These are phyloP conservation scores for Cyprinodon tularosa DNA, from an alignment of 2,113 vertebrate species.

Conservation along the genomic window DNA sequence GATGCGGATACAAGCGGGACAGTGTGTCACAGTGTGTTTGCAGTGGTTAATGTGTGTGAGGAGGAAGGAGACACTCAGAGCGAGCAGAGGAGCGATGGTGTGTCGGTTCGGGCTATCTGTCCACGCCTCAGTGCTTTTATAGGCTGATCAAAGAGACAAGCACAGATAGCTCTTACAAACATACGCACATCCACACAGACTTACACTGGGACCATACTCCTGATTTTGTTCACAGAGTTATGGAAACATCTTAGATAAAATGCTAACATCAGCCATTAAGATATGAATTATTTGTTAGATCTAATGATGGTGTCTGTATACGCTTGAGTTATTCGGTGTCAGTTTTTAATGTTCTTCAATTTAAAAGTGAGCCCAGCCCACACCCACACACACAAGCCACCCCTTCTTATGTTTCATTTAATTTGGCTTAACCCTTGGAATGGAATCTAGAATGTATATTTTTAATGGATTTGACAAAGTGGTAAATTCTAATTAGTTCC, in stretches of 20 bases:
- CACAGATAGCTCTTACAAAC: slow-evolving; percentile 57
- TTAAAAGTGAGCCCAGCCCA: background rate
- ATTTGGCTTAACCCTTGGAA: background rate
- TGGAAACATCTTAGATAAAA: slow-evolving; percentile 53
- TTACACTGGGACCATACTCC: slow-evolving; percentile 11
- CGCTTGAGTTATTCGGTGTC: slow-evolving; percentile 32
- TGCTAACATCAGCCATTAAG: slow-evolving; percentile 70
- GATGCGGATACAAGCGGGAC: slow-evolving; percentile 35
- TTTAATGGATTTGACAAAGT: background rate
- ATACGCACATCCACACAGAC: slow-evolving; percentile 20
- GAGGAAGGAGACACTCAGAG: slow-evolving; percentile 34
- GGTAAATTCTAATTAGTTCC: background rate
- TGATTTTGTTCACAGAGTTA: slow-evolving; percentile 53
- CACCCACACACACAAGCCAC: background rate
- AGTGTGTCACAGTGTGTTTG: slow-evolving; percentile 51
- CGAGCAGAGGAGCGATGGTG: slow-evolving; percentile 52
- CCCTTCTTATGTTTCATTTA: background rate
- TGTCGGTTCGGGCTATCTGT: slow-evolving; percentile 63
- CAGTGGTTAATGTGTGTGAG: slow-evolving; percentile 57
- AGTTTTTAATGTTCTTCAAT: slow-evolving; percentile 24
- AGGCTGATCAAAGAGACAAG: slow-evolving; percentile 76
- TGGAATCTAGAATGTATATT: background rate
- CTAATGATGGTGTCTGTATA: slow-evolving; percentile 37
- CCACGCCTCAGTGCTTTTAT: slow-evolving; percentile 68
- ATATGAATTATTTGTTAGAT: slow-evolving; percentile 71